Evolutionary conservation across 2,797 vertebrate genomes (phyloP).

Genomic region (Bradypodion ventrale): DNA sequence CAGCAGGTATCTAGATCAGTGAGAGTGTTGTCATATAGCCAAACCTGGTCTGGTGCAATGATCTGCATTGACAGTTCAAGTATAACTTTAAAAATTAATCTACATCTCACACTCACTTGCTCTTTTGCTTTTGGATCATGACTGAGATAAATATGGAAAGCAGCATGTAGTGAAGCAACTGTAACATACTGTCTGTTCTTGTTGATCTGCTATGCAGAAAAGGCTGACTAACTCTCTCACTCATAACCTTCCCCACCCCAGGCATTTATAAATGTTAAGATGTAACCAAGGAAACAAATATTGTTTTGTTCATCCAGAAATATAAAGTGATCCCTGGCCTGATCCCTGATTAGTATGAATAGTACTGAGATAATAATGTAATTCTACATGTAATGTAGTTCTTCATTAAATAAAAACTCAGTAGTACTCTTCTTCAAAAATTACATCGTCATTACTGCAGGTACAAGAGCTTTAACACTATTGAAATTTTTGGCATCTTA

Average conservation of each 20-base stretch:
- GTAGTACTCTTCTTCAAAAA: neutral
- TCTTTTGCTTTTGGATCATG: neutral
- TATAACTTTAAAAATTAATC: neutral
- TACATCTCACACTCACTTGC: neutral
- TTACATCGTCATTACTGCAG: neutral
- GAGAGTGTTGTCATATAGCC: too few species aligned
- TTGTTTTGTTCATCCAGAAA: slow-evolving; percentile 2
- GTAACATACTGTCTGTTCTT: slow-evolving; percentile 19
- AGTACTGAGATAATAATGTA: neutral
- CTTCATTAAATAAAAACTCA: too few species aligned
- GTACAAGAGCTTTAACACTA: neutral
- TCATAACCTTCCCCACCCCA: neutral
- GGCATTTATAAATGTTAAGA: neutral
- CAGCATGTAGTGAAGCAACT: slow-evolving; percentile 2
- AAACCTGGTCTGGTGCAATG: neutral
- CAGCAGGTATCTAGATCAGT: too few species aligned
- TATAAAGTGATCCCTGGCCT: neutral
- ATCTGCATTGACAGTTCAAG: slow-evolving; percentile 2
- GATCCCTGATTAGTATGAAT: neutral
- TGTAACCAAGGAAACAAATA: slow-evolving; percentile 14
- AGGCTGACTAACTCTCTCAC: slow-evolving; percentile 20
- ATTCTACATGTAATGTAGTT: too few species aligned
- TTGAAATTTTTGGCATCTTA: neutral
- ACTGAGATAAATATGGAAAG: neutral
- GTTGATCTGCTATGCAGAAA: neutral